phyloP scores from a whole-genome alignment of 2,797 vertebrate genomes.

The Ispidina lecontei region DNA sequence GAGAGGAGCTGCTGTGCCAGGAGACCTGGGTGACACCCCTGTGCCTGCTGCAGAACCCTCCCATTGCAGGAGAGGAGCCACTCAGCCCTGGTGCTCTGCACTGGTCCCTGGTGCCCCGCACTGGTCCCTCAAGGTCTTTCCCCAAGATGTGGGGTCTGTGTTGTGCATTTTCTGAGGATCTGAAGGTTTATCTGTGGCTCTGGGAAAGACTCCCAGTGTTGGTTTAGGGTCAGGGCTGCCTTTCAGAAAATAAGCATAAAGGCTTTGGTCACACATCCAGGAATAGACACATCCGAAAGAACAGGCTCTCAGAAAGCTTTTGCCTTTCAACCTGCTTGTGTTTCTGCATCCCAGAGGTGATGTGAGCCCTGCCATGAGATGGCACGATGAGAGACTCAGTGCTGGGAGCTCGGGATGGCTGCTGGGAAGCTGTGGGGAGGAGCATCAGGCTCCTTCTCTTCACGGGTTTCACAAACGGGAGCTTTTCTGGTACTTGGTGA shows the following conservation, averaged over 20 bases:
- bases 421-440: neutral
- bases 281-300: neutral
- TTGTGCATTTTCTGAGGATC: neutral
- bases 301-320: neutral
- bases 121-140: neutral
- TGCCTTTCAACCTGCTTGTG: neutral
- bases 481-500: constrained; percentile 59
- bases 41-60: rapidly evolving
- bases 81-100: neutral
- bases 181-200: neutral
- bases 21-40: neutral
- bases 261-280: neutral
- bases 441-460: constrained; percentile 21
- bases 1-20: neutral
- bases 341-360: neutral
- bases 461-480: constrained; percentile 24
- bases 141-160: neutral
- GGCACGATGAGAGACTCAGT: neutral
- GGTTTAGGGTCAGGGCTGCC: neutral
- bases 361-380: neutral
- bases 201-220: neutral
- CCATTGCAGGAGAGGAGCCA: rapidly evolving
- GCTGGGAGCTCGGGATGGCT: rapidly evolving
- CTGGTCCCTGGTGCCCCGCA: neutral
- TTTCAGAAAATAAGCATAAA: neutral